Evolutionary conservation across 2,113 vertebrate species (phyloP), one percentile per base, ranked within the genome.

Genomic region (Pluvianellus socialis): DNA sequence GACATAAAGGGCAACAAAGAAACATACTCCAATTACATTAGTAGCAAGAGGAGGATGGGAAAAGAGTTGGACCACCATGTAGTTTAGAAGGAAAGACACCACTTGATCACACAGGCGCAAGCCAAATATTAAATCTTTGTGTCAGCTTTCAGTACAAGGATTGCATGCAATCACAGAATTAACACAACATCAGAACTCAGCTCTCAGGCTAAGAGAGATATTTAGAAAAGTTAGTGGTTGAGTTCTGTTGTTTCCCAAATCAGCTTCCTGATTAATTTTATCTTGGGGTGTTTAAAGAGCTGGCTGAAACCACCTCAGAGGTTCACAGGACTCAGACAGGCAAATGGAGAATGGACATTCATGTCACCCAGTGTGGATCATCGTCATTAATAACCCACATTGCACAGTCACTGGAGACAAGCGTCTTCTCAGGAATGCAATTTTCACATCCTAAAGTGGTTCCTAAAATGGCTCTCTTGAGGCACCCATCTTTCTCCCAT

Each of bases 141-240:
- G 7, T 47, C 44, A 79, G 14, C 16, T 33, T 75, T 76, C 66
- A 68, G 16, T 47, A 10, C 7, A 72, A 75, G 86, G 24, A 35
- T 28, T 0, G 0, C 1, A 2, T 22, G 18, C 35, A 82, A 20
- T 47, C n/a, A 44, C 28, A 44, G 42, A 53, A 7, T 27, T n/a
- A 72, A 50, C 2, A 42, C 38, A 67, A 47, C 38, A 44, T n/a
- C 44, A 68, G 66, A 94, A 32, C 27, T 59, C 61, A 49, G 6
- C 14, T 55, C 42, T 79, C 28, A 35, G 44, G 44, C 56, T 90
- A 42, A 82, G 21, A 82, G 18, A 13, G 61, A 35, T 14, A 52
- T 47, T 71, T 47, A 59, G 59, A 42, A 61, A 61, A 81, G 4
- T 14, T 61, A 65, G 18, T 28, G 67, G 28, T 19, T 66, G 28